Percentiles rank a stretch among this genome's conserved stretches.
phyloP scores from a whole-genome alignment of 2,888 invertebrate genomes.

The Phorcus lineatus region DNA sequence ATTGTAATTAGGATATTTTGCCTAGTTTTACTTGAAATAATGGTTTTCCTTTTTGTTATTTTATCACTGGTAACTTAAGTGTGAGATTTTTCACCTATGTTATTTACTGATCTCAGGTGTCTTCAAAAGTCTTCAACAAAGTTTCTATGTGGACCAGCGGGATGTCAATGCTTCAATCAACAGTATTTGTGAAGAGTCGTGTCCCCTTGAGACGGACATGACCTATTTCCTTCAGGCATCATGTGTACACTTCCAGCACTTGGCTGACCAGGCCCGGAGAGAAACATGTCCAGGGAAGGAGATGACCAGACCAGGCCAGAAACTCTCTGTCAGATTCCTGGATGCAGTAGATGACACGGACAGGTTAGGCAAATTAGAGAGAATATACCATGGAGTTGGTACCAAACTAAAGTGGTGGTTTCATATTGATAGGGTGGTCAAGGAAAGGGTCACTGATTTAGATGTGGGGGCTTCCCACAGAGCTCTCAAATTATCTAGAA shows the following conservation, averaged over 20 bases:
- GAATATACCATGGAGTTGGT: too few species aligned
- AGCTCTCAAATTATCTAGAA: too few species aligned
- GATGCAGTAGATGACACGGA: slow-evolving; percentile 48
- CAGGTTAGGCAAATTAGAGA: slow-evolving; percentile 23
- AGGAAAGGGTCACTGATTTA: too few species aligned
- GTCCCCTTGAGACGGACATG: slow-evolving; percentile 82
- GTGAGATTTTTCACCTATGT: neutral
- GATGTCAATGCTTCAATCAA: slow-evolving; percentile 84
- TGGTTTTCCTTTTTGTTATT: too few species aligned
- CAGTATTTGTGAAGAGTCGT: slow-evolving; percentile 82
- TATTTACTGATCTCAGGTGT: slow-evolving; percentile 56
- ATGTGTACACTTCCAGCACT: slow-evolving; percentile 70
- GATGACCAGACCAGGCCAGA: neutral
- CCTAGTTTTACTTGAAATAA: too few species aligned
- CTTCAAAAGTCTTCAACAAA: slow-evolving; percentile 80
- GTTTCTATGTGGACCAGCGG: slow-evolving; percentile 79
- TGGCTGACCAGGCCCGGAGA: slow-evolving; percentile 50
- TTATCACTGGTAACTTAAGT: too few species aligned
- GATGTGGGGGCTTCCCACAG: too few species aligned
- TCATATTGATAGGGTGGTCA: too few species aligned
- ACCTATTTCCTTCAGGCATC: slow-evolving; percentile 81
- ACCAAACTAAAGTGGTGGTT: too few species aligned
- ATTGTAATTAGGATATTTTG: neutral
- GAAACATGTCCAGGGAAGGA: slow-evolving; percentile 31
- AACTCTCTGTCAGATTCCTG: slow-evolving; percentile 48